Evolutionary conservation across 2,888 invertebrate species (phyloP).

Genomic region (Phoronis australis): DNA sequence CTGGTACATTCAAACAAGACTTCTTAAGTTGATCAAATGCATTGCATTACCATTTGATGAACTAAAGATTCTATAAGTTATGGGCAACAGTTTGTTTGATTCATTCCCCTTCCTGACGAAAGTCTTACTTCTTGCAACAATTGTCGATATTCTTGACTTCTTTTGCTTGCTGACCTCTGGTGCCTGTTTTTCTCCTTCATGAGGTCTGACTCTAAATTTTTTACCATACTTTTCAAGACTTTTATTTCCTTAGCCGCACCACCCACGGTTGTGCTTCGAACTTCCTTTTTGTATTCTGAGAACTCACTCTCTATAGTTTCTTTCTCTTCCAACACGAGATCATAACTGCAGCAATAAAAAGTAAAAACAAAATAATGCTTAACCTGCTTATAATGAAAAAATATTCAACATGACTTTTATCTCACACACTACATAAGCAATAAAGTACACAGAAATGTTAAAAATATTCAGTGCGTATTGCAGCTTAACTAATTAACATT

Average conservation of each 20-base stretch:
- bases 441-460: no score
- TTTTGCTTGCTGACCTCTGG: slow-evolving; percentile 35
- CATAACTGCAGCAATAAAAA: slow-evolving; percentile 22
- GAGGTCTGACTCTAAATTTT: slow-evolving; percentile 45
- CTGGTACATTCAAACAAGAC: no score
- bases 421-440: background rate
- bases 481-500: no score
- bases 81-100: no score
- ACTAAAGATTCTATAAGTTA: no score
- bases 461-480: no score
- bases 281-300: slow-evolving; percentile 32
- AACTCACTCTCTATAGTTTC: slow-evolving; percentile 42
- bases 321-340: slow-evolving; percentile 35
- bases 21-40: no score
- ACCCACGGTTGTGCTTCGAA: slow-evolving; percentile 32
- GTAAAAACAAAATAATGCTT: background rate
- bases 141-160: slow-evolving; percentile 41
- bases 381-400: background rate
- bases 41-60: no score
- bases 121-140: slow-evolving; percentile 40
- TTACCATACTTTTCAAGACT: slow-evolving; percentile 40
- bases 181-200: slow-evolving; percentile 45
- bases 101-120: no score
- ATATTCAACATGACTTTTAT: background rate
- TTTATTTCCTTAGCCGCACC: slow-evolving; percentile 39